These are phyloP conservation scores for Drosophila hamatofila DNA, from an alignment of 2,888 invertebrate species.

Conservation along the genomic window DNA sequence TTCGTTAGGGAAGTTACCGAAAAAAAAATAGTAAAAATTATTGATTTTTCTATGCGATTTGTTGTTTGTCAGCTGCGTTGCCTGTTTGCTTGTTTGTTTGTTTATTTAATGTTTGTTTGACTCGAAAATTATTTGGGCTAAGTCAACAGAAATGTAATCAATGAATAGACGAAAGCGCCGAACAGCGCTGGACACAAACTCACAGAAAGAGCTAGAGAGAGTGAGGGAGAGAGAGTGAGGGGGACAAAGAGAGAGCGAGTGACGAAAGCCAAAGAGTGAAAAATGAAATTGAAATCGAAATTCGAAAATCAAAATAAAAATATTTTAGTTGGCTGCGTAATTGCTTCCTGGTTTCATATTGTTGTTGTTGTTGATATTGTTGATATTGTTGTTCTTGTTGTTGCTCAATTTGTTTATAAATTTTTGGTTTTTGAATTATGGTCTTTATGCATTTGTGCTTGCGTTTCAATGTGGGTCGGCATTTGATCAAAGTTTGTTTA, in stretches of 20 bases:
- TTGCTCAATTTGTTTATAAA: conserved; percentile 36
- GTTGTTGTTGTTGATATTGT: not conserved
- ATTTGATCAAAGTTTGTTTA: conserved; percentile 35
- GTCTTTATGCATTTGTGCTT: not conserved
- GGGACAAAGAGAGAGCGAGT: not conserved
- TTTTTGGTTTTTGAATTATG: conserved; percentile 23
- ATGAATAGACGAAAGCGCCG: conserved; percentile 56
- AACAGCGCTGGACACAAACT: conserved; percentile 5
- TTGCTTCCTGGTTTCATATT: conserved; percentile 40
- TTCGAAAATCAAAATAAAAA: conserved; percentile 34
- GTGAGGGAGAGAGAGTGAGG: not conserved
- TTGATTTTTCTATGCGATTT: conserved; percentile 71
- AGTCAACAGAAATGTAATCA: conserved; percentile 73
- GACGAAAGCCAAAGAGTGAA: conserved; percentile 41
- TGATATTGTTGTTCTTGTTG: conserved; percentile 2
- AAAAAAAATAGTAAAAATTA: conserved; percentile 31
- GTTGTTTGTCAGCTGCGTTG: conserved; percentile 52
- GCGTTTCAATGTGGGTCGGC: conserved; percentile 17
- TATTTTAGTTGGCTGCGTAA: conserved; percentile 52
- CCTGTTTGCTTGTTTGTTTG: conserved; percentile 70
- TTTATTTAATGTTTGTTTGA: conserved; percentile 78
- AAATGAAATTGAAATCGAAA: conserved; percentile 18
- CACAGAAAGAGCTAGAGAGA: not conserved
- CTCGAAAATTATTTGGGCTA: conserved; percentile 80
- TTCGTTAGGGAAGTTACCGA: conserved; percentile 9